These are phyloP conservation scores for Scaptodrosophila latifasciaeformis DNA, from an alignment of 2,888 invertebrate genomes.

Conservation along the genomic window DNA sequence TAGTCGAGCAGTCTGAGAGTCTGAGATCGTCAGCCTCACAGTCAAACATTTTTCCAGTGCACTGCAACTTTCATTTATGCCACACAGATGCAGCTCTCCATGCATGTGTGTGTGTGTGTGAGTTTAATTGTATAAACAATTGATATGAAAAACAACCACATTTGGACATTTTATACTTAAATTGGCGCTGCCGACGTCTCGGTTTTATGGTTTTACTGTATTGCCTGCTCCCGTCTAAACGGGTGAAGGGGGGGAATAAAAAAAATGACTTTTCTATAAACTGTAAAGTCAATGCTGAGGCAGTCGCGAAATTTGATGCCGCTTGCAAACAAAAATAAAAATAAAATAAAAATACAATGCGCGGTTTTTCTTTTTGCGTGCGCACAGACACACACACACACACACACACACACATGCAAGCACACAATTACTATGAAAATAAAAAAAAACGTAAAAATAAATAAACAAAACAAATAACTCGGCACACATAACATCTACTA, in stretches of 20 bases:
- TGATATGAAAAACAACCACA: constrained; percentile 56
- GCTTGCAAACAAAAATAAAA: constrained; percentile 34
- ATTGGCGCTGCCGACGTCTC: constrained; percentile 59
- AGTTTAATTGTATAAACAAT: constrained; percentile 61
- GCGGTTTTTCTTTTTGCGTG: background rate
- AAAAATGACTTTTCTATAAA: too few species aligned
- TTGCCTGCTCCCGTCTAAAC: constrained; percentile 29
- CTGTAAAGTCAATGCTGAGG: constrained; percentile 6
- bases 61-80: constrained; percentile 57
- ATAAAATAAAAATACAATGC: constrained; percentile 31
- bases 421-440: constrained; percentile 28
- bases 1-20: constrained; percentile 68
- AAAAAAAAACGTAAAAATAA: too few species aligned
- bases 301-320: constrained; percentile 60
- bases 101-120: constrained; percentile 9
- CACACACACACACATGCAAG: background rate
- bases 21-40: constrained; percentile 29
- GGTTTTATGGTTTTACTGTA: constrained; percentile 64
- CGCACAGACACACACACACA: background rate
- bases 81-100: background rate
- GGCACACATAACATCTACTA: constrained; percentile 7
- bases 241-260: too few species aligned
- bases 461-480: constrained; percentile 28
- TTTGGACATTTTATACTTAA: constrained; percentile 66
- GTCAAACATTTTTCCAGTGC: constrained; percentile 2